These are phyloP conservation scores for Ciconia boyciana DNA, from an alignment of 2,113 vertebrate species.

Conservation along the genomic window DNA sequence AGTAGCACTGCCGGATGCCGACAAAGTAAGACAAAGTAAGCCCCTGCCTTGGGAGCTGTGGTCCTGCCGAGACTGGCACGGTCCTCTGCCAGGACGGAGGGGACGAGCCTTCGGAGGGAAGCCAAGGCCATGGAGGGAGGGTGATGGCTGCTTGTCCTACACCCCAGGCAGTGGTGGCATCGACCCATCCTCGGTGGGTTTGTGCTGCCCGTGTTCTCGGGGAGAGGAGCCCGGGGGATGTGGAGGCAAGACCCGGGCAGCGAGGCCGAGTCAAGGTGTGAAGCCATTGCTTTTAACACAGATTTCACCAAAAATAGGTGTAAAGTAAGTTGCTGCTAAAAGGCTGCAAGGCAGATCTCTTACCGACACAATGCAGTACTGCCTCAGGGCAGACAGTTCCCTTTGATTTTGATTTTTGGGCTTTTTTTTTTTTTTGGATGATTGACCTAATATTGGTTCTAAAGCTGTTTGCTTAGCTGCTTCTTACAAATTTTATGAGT, in stretches of 20 bases:
- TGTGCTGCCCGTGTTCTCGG: rapidly evolving
- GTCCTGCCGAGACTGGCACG: rapidly evolving
- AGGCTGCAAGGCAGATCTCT: not conserved
- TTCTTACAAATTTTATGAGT: not conserved
- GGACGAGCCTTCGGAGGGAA: not conserved
- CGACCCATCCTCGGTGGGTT: rapidly evolving
- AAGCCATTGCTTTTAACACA: not conserved
- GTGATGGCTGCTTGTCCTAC: not conserved
- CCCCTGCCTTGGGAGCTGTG: too few relatives aligned
- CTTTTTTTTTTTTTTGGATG: not conserved
- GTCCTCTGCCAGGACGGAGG: not conserved
- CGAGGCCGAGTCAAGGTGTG: not conserved
- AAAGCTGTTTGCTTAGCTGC: not conserved
- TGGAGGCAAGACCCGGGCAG: rapidly evolving
- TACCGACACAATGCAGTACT: not conserved
- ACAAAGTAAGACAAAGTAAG: not conserved
- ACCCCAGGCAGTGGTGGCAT: not conserved
- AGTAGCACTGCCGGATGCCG: rapidly evolving
- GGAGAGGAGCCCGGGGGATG: not conserved
- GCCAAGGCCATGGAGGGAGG: not conserved
- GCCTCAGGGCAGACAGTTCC: not conserved
- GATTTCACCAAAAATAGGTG: not conserved
- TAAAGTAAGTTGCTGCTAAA: not conserved
- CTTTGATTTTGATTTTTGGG: not conserved
- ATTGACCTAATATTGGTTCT: not conserved